Percentiles rank a stretch among this genome's conserved stretches.
Evolutionary conservation across 2,113 vertebrate genomes (phyloP).

Genomic region (Xiphophorus maculatus): DNA sequence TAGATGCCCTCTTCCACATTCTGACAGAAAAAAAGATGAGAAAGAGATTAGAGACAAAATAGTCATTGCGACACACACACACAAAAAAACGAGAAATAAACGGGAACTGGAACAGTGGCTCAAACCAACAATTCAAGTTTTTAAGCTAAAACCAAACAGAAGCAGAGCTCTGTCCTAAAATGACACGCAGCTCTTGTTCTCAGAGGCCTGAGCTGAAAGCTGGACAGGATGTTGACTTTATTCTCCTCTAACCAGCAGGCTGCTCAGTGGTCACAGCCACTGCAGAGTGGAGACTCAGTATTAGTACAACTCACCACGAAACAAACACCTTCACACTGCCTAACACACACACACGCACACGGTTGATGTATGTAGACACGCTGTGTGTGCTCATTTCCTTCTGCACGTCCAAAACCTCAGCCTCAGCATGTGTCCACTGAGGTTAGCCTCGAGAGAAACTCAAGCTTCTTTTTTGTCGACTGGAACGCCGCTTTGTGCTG

Average conservation of each 20-base stretch:
- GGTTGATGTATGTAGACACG: not conserved
- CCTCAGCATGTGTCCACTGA: not conserved
- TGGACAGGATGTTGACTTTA: not conserved
- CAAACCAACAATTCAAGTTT: not conserved
- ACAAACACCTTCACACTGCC: too few relatives aligned
- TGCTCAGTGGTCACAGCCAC: not conserved
- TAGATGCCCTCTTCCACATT: conserved; percentile 56
- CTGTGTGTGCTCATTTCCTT: not conserved
- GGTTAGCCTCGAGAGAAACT: conserved; percentile 5
- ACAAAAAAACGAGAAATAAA: too few relatives aligned
- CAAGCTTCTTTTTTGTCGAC: not conserved
- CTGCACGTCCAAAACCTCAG: not conserved
- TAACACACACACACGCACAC: not conserved
- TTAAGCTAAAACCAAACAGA: not conserved
- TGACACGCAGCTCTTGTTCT: not conserved
- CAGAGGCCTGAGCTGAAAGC: not conserved
- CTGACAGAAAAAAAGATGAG: conserved; percentile 1
- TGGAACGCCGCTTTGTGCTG: not conserved
- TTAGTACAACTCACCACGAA: not conserved
- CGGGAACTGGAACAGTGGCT: not conserved
- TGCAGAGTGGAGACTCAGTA: not conserved
- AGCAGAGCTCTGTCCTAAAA: not conserved
- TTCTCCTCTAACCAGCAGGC: not conserved
- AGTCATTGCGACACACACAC: not conserved
- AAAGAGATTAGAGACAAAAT: conserved; percentile 4